Evolutionary conservation across 2,797 vertebrate genomes (phyloP).

Genomic region (Bothrops alternatus): DNA sequence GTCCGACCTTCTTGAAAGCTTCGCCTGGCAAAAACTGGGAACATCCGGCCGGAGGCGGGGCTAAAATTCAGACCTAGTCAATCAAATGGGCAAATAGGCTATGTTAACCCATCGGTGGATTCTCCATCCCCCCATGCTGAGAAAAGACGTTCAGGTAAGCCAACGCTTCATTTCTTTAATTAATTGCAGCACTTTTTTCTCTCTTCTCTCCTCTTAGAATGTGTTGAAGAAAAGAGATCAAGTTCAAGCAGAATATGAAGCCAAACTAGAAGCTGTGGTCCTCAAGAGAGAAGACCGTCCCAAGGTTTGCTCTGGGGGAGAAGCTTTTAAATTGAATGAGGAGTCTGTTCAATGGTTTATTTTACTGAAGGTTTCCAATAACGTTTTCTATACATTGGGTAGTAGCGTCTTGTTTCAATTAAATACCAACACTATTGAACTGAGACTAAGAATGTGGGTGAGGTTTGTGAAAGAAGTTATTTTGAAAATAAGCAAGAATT

Average conservation of each 20-base stretch:
- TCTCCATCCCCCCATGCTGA: too few species aligned
- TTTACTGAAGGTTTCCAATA: neutral
- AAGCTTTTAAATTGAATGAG: neutral
- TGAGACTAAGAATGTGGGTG: neutral
- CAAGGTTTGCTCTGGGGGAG: slow-evolving; percentile 74
- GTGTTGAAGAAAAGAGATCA: slow-evolving; percentile 96
- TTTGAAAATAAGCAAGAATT: neutral
- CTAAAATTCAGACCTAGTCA: too few species aligned
- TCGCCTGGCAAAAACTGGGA: too few species aligned
- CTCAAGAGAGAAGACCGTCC: slow-evolving; percentile 89
- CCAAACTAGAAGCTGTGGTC: slow-evolving; percentile 87
- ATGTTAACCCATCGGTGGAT: too few species aligned
- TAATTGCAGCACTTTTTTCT: slow-evolving; percentile 1
- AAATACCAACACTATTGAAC: neutral
- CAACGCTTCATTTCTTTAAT: neutral
- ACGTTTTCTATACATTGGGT: neutral
- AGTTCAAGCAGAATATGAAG: slow-evolving; percentile 94
- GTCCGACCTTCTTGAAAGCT: too few species aligned
- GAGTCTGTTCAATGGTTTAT: neutral
- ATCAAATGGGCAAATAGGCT: too few species aligned
- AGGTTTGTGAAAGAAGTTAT: neutral
- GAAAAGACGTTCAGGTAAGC: too few species aligned
- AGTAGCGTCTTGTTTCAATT: neutral
- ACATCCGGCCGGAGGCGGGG: too few species aligned
- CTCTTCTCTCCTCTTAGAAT: slow-evolving; percentile 69